phyloP scores from a whole-genome alignment of 2,888 invertebrate genomes.

The Brassicogethes aeneus region DNA sequence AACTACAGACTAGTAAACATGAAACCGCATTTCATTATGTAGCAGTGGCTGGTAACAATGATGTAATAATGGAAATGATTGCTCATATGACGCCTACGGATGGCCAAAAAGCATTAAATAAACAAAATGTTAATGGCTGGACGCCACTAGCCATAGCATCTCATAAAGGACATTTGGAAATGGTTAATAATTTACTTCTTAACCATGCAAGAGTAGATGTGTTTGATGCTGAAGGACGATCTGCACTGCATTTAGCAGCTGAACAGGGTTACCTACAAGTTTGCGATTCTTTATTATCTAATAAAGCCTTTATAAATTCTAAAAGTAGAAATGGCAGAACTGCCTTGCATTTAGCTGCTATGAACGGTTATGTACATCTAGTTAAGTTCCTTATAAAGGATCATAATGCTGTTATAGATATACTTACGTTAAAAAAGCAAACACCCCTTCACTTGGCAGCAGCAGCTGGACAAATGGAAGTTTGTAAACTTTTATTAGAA shows the following conservation, averaged over 20 bases:
- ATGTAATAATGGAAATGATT: constrained; percentile 89
- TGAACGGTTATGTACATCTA: constrained; percentile 88
- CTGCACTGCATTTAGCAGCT: constrained; percentile 90
- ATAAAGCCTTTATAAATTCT: constrained; percentile 98
- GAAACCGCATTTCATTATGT: constrained; percentile 96
- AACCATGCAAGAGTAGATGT: constrained; percentile 98
- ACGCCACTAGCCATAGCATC: constrained; percentile 95
- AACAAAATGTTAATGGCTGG: constrained; percentile 92
- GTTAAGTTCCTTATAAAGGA: constrained; percentile 90
- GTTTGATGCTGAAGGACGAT: constrained; percentile 92
- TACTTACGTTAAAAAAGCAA: constrained; percentile 90
- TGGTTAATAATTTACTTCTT: constrained; percentile 79
- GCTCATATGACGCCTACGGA: constrained; percentile 81
- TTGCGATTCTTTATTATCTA: constrained; percentile 80
- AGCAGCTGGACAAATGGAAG: constrained; percentile 91
- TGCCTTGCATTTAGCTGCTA: constrained; percentile 92
- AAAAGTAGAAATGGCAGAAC: constrained; percentile 96
- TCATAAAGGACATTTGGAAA: constrained; percentile 84
- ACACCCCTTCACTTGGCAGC: constrained; percentile 97
- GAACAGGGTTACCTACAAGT: constrained; percentile 88
- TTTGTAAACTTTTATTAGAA: constrained; percentile 83
- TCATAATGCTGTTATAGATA: constrained; percentile 92
- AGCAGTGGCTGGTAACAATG: constrained; percentile 91
- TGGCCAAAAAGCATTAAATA: constrained; percentile 89
- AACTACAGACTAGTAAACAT: constrained; percentile 71